phyloP scores from a whole-genome alignment of 2,113 vertebrate species.

The Cromileptes altivelis region DNA sequence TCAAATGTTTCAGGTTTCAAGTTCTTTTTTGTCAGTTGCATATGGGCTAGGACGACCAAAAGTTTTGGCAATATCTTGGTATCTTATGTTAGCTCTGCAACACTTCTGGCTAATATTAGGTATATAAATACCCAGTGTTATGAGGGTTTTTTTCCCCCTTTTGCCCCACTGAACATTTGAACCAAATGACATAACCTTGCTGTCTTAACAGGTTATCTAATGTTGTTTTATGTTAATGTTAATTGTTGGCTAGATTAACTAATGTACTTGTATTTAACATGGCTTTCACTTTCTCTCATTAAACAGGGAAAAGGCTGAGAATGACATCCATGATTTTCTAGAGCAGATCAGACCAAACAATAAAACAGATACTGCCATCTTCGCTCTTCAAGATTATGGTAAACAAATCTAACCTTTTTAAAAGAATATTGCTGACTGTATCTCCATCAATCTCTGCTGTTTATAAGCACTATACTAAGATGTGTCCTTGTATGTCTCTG shows the following conservation, averaged over 20 bases:
- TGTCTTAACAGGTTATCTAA: background rate
- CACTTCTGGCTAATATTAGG: background rate
- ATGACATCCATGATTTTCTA: constrained; percentile 86
- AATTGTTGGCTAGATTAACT: background rate
- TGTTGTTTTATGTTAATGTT: constrained; percentile 1
- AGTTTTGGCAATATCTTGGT: no score
- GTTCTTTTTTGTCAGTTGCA: no score
- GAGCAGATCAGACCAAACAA: constrained; percentile 70
- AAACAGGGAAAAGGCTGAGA: constrained; percentile 88
- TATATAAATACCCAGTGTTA: background rate
- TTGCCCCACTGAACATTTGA: background rate
- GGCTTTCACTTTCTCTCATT: constrained; percentile 27
- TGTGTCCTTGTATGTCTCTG: constrained; percentile 47
- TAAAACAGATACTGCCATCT: constrained; percentile 69
- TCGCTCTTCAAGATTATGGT: constrained; percentile 80
- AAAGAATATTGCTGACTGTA: background rate
- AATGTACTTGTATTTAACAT: background rate
- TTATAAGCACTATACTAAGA: background rate
- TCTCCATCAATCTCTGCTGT: background rate
- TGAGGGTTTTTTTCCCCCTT: background rate
- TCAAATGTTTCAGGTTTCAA: no score
- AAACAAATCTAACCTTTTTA: constrained; percentile 31
- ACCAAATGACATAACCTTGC: background rate
- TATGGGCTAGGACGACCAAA: no score
- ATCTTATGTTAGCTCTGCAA: background rate